phyloP scores from a whole-genome alignment of 2,113 vertebrate genomes.

The Elachura formosa region DNA sequence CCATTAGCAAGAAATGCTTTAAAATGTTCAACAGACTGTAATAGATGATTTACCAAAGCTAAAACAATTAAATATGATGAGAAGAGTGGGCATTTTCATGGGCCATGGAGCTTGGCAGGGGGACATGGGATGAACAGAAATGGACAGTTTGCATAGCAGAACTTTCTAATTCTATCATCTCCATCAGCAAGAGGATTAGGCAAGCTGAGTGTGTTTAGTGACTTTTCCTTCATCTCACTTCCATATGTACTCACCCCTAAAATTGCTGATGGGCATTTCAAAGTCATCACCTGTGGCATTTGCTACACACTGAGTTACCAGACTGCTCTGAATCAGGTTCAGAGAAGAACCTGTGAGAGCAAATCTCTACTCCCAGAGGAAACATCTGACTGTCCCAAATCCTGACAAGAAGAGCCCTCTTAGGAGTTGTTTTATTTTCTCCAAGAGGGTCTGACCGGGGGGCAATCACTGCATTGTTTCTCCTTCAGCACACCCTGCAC shows the following conservation, averaged over 20 bases:
- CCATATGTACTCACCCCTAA: fast-evolving
- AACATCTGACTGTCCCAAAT: background rate
- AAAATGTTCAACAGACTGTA: slow-evolving; percentile 13
- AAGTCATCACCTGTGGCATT: fast-evolving
- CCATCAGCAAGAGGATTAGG: background rate
- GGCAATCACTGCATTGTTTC: background rate
- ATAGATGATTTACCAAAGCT: slow-evolving; percentile 22
- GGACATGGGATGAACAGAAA: background rate
- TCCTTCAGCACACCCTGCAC: background rate
- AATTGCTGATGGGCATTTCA: background rate
- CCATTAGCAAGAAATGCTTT: slow-evolving; percentile 41
- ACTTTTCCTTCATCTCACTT: background rate
- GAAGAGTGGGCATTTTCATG: background rate
- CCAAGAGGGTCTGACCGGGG: background rate
- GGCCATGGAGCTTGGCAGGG: background rate
- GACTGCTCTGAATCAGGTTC: fast-evolving
- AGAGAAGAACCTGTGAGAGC: background rate
- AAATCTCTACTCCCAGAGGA: background rate
- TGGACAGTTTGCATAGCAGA: background rate
- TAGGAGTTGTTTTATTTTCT: background rate
- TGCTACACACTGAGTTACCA: background rate
- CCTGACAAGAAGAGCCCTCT: background rate
- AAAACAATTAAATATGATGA: background rate
- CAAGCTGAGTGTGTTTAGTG: background rate
- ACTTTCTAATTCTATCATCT: background rate